phyloP scores from a whole-genome alignment of 2,888 invertebrate genomes.

The Heliothis peltigera region DNA sequence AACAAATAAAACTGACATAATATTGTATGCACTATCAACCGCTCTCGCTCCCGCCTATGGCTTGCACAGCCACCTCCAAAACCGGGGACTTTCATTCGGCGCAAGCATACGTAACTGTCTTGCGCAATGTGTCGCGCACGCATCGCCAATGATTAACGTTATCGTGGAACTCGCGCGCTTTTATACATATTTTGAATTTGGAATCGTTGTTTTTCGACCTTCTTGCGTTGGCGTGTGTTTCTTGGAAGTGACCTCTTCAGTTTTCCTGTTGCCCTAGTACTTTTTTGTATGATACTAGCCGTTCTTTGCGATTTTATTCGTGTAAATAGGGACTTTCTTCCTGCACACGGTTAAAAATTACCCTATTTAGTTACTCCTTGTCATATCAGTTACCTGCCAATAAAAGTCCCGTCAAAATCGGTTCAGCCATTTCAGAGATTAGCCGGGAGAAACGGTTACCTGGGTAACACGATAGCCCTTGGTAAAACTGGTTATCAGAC shows the following conservation, averaged over 20 bases:
- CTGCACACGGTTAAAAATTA: no score
- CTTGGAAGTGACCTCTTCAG: neutral
- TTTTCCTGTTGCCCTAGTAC: neutral
- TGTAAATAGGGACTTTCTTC: no score
- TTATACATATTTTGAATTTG: neutral
- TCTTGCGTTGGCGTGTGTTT: neutral
- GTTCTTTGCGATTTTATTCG: no score
- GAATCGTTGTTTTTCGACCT: neutral
- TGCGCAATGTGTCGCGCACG: slow-evolving; percentile 78
- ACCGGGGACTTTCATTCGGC: slow-evolving; percentile 68
- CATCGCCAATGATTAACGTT: slow-evolving; percentile 60
- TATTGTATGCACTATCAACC: neutral
- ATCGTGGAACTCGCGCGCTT: slow-evolving; percentile 52
- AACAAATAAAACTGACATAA: neutral
- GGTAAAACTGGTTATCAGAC: no score
- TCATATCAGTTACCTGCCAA: no score
- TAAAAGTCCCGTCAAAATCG: no score
- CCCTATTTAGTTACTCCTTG: no score
- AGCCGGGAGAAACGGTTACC: no score
- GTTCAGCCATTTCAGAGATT: no score
- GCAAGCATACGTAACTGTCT: slow-evolving; percentile 76
- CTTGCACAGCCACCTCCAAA: slow-evolving; percentile 67
- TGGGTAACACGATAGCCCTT: no score
- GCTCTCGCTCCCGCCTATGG: slow-evolving; percentile 63
- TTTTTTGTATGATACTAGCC: no score